A percentile compares a stretch with the other conserved stretches of the same genome.
Conservation (phyloP, 2,888 invertebrate species). For the Lingula anatina region DNA sequence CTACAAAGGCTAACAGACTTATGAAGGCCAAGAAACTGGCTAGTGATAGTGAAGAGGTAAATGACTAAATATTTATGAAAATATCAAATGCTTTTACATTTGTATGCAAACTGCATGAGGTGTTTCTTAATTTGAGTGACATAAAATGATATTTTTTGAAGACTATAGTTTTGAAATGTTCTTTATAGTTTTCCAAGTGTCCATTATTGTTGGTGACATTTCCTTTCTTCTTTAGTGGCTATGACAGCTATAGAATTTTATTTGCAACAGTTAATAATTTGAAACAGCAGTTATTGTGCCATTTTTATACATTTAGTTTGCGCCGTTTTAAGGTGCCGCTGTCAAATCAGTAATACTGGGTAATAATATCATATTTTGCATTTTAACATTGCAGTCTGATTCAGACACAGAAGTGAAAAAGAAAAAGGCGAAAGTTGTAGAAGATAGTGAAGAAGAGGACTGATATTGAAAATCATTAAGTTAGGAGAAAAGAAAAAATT, state of each 20-base stretch:
- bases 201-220: neutral
- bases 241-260: neutral
- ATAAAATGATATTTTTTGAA: neutral
- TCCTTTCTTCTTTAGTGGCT: too few relatives aligned
- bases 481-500: too few relatives aligned
- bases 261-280: too few relatives aligned
- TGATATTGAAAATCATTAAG: neutral
- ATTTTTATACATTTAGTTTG: neutral
- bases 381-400: slow-evolving; percentile 21
- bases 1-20: slow-evolving; percentile 26
- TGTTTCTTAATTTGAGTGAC: too few relatives aligned
- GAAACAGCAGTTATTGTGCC: too few relatives aligned
- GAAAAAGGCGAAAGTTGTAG: slow-evolving; percentile 31
- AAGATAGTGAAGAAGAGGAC: slow-evolving; percentile 31
- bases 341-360: too few relatives aligned
- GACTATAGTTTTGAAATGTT: neutral
- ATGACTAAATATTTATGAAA: neutral
- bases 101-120: too few relatives aligned
- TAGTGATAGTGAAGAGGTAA: slow-evolving; percentile 32
- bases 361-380: too few relatives aligned
- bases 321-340: too few relatives aligned
- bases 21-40: slow-evolving; percentile 43
- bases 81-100: neutral
- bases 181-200: neutral
- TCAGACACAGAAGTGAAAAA: slow-evolving; percentile 31